A percentile compares a stretch with the other conserved stretches of the same genome.
phyloP scores from a whole-genome alignment of 1,140 invertebrate species.

The Psix sp. region DNA sequence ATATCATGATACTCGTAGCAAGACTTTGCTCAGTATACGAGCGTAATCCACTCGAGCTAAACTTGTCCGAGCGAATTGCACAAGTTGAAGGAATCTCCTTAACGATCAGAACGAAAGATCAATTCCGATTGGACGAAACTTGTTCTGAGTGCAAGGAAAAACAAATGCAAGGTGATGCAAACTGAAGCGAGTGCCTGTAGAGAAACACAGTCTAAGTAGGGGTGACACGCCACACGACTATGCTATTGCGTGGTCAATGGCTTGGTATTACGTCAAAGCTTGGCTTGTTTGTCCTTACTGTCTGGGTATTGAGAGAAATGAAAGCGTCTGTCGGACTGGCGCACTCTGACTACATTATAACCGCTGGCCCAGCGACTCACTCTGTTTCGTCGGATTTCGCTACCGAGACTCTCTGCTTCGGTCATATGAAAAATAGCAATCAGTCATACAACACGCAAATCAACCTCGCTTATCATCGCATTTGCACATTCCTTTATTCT shows the following conservation, averaged over 20 bases:
- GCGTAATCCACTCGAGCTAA: no score
- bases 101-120: no score
- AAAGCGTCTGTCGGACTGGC: constrained; percentile 75
- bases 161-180: constrained; percentile 50
- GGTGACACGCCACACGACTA: constrained; percentile 46
- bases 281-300: constrained; percentile 70
- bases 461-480: no score
- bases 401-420: constrained; percentile 66
- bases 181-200: constrained; percentile 63
- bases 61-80: no score
- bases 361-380: constrained; percentile 73
- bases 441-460: no score
- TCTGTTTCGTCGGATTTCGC: constrained; percentile 68
- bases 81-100: no score
- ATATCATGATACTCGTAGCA: no score
- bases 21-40: no score
- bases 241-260: constrained; percentile 45
- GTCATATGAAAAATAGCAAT: constrained; percentile 57
- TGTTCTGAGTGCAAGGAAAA: background rate
- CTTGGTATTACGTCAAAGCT: constrained; percentile 56
- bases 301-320: constrained; percentile 75
- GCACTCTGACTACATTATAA: constrained; percentile 76
- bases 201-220: constrained; percentile 44
- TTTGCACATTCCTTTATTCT: constrained; percentile 5
- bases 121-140: constrained; percentile 1